Percentiles rank a stretch among this genome's conserved stretches.
Evolutionary conservation across 2,797 vertebrate species (phyloP).

Genomic region (Parambassis ranga): DNA sequence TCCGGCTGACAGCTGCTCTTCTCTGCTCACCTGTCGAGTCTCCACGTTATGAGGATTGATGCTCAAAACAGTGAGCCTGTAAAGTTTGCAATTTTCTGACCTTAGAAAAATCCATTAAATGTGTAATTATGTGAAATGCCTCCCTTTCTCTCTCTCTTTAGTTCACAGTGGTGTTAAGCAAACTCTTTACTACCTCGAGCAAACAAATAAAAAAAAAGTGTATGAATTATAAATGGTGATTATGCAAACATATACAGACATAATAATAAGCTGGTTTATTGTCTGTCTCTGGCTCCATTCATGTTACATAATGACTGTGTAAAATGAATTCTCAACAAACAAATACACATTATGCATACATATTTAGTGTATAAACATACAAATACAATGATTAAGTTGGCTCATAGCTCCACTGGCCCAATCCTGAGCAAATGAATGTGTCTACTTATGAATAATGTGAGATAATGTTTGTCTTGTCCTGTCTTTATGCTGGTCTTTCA

Average conservation of each 20-base stretch:
- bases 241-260: conserved; percentile 9
- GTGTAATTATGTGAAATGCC: conserved; percentile 1
- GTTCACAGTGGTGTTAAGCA: not conserved
- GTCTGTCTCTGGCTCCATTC: not conserved
- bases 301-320: not conserved
- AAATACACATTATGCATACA: not conserved
- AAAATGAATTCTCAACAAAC: not conserved
- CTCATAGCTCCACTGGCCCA: not conserved
- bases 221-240: conserved; percentile 9
- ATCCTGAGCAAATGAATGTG: not conserved
- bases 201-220: not conserved
- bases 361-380: not conserved
- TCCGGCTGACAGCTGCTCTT: not conserved
- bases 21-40: not conserved
- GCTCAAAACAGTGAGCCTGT: no score
- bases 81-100: not conserved
- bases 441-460: no score
- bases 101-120: not conserved
- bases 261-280: not conserved
- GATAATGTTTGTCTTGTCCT: no score
- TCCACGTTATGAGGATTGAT: not conserved
- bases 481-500: no score
- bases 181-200: not conserved
- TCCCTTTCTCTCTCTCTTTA: not conserved
- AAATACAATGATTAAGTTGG: not conserved